Conservation (phyloP, 2,797 vertebrate genomes). For the Clarias fuscus region DNA sequence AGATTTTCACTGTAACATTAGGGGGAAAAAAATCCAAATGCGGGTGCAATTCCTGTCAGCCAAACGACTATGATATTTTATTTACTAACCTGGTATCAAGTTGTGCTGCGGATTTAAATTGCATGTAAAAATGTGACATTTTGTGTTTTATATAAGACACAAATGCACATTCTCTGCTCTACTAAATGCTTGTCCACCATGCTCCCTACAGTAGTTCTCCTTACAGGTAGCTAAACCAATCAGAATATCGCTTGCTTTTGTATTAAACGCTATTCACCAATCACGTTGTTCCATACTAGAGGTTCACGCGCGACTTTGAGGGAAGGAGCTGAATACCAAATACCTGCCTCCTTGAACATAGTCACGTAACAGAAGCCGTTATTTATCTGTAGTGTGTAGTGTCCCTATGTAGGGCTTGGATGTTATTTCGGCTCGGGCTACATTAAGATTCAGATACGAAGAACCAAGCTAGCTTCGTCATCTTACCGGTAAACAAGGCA, state of each 20-base stretch:
- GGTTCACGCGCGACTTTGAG: not conserved
- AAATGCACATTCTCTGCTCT: not conserved
- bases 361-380: not conserved
- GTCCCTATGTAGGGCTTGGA: not conserved
- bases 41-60: not conserved
- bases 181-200: not conserved
- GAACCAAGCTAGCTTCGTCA: not conserved
- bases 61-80: not conserved
- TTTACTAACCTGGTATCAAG: not conserved
- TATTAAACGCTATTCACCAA: slow-evolving; percentile 55
- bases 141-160: not conserved
- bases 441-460: not conserved
- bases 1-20: not conserved
- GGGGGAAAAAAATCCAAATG: not conserved
- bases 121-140: not conserved
- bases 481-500: not conserved
- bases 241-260: slow-evolving; percentile 24
- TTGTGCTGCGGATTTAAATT: not conserved
- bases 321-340: slow-evolving; percentile 34
- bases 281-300: slow-evolving; percentile 47
- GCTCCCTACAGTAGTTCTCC: not conserved
- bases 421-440: not conserved
- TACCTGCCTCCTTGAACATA: not conserved
- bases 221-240: slow-evolving; percentile 34
- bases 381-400: not conserved